Conservation (phyloP, 2,113 vertebrate genomes). For the Phasianus colchicus region DNA sequence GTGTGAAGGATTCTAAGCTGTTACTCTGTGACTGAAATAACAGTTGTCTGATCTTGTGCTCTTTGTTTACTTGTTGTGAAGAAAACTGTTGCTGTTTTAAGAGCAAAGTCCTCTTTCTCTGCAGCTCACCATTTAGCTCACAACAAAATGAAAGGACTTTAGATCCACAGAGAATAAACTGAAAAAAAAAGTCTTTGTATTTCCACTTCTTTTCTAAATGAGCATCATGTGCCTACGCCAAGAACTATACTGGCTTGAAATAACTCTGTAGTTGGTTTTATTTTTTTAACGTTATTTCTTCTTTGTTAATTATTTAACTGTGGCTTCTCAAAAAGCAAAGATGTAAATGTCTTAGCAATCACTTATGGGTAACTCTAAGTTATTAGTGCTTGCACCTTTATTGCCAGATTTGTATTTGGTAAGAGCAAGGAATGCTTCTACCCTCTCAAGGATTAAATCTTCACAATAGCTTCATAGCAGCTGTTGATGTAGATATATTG, state of each 20-base stretch:
- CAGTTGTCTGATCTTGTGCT: not conserved
- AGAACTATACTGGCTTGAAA: not conserved
- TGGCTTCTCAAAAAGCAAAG: not conserved
- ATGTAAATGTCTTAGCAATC: not conserved
- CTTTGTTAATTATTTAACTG: not conserved
- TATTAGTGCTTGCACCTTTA: not conserved
- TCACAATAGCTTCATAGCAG: not conserved
- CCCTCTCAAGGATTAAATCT: not conserved
- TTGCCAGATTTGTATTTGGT: not conserved
- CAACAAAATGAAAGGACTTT: not conserved
- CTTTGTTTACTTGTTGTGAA: not conserved
- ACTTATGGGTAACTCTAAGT: not conserved
- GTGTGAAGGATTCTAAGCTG: not conserved
- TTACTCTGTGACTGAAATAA: not conserved
- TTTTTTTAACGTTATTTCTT: not conserved
- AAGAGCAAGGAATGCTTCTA: not conserved
- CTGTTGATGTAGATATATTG: not conserved
- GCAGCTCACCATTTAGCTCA: not conserved
- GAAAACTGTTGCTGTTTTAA: not conserved
- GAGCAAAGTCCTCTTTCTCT: slow-evolving; percentile 5
- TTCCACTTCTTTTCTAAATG: not conserved
- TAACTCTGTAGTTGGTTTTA: not conserved
- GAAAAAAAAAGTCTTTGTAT: not conserved
- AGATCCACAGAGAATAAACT: not conserved
- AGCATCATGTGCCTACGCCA: not conserved